A percentile compares a stretch with the other conserved stretches of the same genome.
Evolutionary conservation across 2,797 vertebrate genomes (phyloP).

Genomic region (Halcyon chelicuti): DNA sequence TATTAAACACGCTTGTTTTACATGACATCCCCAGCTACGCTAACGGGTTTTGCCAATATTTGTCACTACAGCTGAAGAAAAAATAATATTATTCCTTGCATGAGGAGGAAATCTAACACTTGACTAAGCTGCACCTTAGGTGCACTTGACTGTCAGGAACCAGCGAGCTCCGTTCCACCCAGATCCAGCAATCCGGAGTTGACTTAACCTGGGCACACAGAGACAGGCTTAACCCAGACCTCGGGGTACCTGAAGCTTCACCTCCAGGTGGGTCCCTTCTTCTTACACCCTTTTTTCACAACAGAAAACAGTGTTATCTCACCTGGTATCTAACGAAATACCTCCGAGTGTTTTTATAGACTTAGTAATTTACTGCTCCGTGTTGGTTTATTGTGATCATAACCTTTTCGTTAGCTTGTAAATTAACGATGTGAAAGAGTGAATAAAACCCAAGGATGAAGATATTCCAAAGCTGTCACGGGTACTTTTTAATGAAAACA

Average conservation of each 20-base stretch:
- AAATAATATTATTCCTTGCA: not conserved
- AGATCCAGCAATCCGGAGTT: not conserved
- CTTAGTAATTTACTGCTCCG: not conserved
- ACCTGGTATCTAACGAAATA: not conserved
- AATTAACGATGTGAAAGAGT: not conserved
- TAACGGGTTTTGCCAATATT: not conserved
- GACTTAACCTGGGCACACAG: not conserved
- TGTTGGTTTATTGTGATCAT: not conserved
- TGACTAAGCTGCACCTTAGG: not conserved
- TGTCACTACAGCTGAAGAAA: not conserved
- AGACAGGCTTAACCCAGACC: not conserved
- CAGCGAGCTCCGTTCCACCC: not conserved
- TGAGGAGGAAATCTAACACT: not conserved
- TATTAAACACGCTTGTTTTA: not conserved
- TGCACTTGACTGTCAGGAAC: not conserved
- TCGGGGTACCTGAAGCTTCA: not conserved
- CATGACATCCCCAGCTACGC: not conserved
- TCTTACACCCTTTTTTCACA: not conserved
- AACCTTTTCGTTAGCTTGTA: conserved; percentile 47
- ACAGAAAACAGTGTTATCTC: not conserved
- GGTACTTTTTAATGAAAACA: not conserved
- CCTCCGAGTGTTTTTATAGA: not conserved
- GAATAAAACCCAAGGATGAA: not conserved
- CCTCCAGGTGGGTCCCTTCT: not conserved
- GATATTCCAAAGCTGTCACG: not conserved